Base-by-base conservation (phyloP, 2,888 invertebrate genomes). In the Thera obeliscata region DNA sequence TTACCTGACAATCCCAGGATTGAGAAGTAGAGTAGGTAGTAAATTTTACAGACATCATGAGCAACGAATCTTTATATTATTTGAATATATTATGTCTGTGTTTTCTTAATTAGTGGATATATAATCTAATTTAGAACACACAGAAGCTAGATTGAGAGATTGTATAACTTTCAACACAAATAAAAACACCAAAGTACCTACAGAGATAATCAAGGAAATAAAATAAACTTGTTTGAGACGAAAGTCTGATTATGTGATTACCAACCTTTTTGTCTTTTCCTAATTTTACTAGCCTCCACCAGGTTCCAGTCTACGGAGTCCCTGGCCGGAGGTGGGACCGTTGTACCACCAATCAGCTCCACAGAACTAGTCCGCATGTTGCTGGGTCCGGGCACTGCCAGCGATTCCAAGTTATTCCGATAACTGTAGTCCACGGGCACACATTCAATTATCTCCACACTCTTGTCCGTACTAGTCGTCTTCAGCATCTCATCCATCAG, bases 231-330 rank as follows among this genome's bases (percentile, higher is more conserved):
- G 22, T 22, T 22, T 22, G 22, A 1, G 22, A 22, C 22, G 0
- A 22, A 22, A 22, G 22, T 22, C 22, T 22, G 22, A 22, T 22
- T 22, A 22, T 22, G 22, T 22, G 22, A 33, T 56, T 22, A 77
- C 91, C 84, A 74, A 94, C 94, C 90, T 93, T 90, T 92, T 79
- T 78, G 78, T 86, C 87, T 89, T 89, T 94, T 94, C 83, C 93
- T 93, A 88, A 94, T 94, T 91, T 93, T 94, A 87, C 94, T 94
- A 80, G 93, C 93, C 50, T 93, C 91, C 55, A 93, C 92, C 66
- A 94, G 84, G 67, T 92, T 93, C 91, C 93, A 93, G 72, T 94
- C 94, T 0, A 93, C 86, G 0, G 93, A 93, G 69, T 93, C 93
- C 69, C 90, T 79, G 4, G 90, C 91, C 0, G 94, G 91, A 1